Conservation (phyloP, 1,140 invertebrate genomes). For the Ostrea edulis region DNA sequence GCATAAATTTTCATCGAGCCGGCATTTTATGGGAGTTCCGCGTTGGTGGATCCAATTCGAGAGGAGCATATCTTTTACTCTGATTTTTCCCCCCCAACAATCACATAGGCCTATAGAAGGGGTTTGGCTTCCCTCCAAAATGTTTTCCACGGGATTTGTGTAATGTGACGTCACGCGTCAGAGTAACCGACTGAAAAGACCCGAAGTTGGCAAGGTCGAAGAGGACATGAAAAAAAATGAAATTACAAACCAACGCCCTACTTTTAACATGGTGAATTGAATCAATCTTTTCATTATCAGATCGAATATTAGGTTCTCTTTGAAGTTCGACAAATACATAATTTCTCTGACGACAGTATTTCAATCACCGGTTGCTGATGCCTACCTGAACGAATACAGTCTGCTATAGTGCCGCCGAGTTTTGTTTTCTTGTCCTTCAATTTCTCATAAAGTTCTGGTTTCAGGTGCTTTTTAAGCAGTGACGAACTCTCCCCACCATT, state of each 20-base stretch:
- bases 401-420: slow-evolving; percentile 67
- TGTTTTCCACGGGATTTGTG: not conserved
- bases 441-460: slow-evolving; percentile 57
- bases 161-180: slow-evolving; percentile 5
- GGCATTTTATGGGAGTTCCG: not conserved
- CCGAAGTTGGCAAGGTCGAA: slow-evolving; percentile 1
- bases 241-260: not conserved
- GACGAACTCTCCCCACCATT: slow-evolving; percentile 61
- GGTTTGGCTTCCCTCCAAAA: not conserved
- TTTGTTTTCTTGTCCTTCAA: slow-evolving; percentile 67
- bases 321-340: no score
- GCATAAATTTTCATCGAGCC: not conserved
- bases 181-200: not conserved
- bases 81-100: no score
- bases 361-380: not conserved
- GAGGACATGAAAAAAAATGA: not conserved
- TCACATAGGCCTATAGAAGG: no score
- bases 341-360: not conserved
- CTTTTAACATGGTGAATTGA: not conserved
- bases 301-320: no score
- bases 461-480: slow-evolving; percentile 65
- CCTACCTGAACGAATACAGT: slow-evolving; percentile 70
- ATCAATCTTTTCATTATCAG: no score
- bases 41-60: not conserved
- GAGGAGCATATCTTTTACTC: not conserved